Conservation (phyloP, 2,888 invertebrate genomes). For the Drosophila gaucha region DNA sequence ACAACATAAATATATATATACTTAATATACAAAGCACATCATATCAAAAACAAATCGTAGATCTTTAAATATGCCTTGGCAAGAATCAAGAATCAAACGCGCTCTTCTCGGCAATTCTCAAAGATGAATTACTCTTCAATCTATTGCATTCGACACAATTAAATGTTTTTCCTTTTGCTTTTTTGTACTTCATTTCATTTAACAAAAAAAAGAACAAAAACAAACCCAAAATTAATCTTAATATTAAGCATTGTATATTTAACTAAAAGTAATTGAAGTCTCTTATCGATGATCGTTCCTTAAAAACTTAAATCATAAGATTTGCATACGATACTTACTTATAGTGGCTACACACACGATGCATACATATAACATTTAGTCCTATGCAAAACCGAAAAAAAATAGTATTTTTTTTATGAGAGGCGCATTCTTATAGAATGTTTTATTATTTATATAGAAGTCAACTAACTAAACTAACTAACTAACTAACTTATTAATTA, state of each 20-base stretch:
- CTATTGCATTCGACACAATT: constrained; percentile 10
- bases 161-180: neutral
- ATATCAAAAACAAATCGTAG: constrained; percentile 55
- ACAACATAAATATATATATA: constrained; percentile 50
- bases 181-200: constrained; percentile 22
- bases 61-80: constrained; percentile 17
- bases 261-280: constrained; percentile 75
- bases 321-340: constrained; percentile 56
- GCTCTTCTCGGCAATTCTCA: constrained; percentile 29
- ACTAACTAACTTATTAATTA: constrained; percentile 66
- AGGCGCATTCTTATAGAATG: constrained; percentile 75
- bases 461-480: constrained; percentile 19
- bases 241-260: constrained; percentile 74
- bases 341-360: constrained; percentile 39
- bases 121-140: constrained; percentile 17
- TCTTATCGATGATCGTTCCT: constrained; percentile 81
- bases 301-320: constrained; percentile 70
- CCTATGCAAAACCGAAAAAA: neutral
- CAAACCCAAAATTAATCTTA: constrained; percentile 41
- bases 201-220: constrained; percentile 23
- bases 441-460: constrained; percentile 56
- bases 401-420: constrained; percentile 70
- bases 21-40: constrained; percentile 57
- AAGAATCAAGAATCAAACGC: no score
- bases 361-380: neutral